Conservation (phyloP, 2,797 vertebrate genomes). For the Natrix natrix region DNA sequence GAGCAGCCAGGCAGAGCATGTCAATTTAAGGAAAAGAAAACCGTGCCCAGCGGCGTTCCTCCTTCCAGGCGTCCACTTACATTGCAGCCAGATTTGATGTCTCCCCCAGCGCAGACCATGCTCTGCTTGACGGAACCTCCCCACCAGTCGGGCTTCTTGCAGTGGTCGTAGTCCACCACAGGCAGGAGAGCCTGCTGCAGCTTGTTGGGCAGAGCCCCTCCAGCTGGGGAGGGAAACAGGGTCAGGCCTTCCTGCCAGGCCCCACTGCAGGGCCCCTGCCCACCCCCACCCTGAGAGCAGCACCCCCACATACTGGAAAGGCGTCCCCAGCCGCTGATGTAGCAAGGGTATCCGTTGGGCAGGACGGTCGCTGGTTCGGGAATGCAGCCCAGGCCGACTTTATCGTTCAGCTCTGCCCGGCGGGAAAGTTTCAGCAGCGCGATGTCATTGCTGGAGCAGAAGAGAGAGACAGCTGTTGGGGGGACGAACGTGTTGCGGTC, state of each 20-base stretch:
- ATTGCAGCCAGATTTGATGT: conserved; percentile 57
- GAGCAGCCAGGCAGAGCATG: neutral
- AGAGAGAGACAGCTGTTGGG: neutral
- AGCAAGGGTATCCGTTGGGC: conserved; percentile 69
- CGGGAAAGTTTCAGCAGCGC: conserved; percentile 76
- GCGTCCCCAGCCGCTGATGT: conserved; percentile 78
- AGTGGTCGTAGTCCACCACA: conserved; percentile 73
- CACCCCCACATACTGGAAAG: conserved; percentile 69
- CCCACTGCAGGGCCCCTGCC: neutral
- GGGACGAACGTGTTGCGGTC: too few relatives aligned
- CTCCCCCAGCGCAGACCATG: conserved; percentile 81
- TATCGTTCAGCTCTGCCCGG: conserved; percentile 65
- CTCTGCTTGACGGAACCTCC: conserved; percentile 61
- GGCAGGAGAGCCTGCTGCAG: conserved; percentile 79
- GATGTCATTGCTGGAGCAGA: conserved; percentile 74
- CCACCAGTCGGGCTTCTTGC: conserved; percentile 75
- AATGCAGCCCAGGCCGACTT: conserved; percentile 72
- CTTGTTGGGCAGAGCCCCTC: conserved; percentile 64
- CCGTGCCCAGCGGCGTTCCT: neutral
- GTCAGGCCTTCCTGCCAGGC: neutral
- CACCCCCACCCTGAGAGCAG: neutral
- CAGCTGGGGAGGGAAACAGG: conserved; percentile 57
- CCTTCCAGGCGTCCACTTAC: neutral
- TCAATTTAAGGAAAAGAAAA: neutral
- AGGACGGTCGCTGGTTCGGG: conserved; percentile 61